Conservation (phyloP, 2,888 invertebrate species). For the Melinaea marsaeus region DNA sequence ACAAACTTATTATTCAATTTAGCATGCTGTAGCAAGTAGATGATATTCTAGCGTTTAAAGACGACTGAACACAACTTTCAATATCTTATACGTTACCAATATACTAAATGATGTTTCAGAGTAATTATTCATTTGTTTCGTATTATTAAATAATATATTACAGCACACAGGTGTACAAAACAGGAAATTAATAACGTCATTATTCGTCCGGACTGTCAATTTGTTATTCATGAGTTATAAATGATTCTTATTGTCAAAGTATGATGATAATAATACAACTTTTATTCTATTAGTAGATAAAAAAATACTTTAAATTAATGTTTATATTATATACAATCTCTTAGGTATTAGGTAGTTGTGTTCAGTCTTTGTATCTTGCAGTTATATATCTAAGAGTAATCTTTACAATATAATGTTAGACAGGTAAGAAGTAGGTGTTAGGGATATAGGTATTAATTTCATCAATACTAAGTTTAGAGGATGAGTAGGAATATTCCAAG, state of each 20-base stretch:
- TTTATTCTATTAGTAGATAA: conserved; percentile 26
- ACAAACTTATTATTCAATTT: conserved; percentile 43
- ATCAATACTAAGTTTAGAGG: conserved; percentile 75
- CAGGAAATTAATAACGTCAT: conserved; percentile 52
- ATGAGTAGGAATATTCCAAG: conserved; percentile 62
- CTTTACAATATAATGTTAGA: conserved; percentile 41
- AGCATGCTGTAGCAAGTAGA: conserved; percentile 58
- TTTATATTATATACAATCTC: not conserved
- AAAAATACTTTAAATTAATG: not conserved
- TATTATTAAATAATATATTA: conserved; percentile 9
- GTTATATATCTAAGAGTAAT: conserved; percentile 46
- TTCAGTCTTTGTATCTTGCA: conserved; percentile 42
- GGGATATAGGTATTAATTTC: conserved; percentile 52
- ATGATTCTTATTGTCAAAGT: conserved; percentile 31
- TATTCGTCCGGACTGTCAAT: conserved; percentile 44
- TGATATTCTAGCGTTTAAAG: conserved; percentile 59
- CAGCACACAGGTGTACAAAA: conserved; percentile 15
- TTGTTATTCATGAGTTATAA: conserved; percentile 28
- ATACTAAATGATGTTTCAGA: conserved; percentile 16
- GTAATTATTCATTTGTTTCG: conserved; percentile 1
- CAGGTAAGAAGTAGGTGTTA: conserved; percentile 48
- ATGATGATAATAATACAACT: conserved; percentile 31
- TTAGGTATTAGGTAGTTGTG: conserved; percentile 38
- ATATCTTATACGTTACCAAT: conserved; percentile 17
- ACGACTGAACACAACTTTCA: conserved; percentile 50